phyloP scores from a whole-genome alignment of 2,888 invertebrate genomes.

The Troides helena region DNA sequence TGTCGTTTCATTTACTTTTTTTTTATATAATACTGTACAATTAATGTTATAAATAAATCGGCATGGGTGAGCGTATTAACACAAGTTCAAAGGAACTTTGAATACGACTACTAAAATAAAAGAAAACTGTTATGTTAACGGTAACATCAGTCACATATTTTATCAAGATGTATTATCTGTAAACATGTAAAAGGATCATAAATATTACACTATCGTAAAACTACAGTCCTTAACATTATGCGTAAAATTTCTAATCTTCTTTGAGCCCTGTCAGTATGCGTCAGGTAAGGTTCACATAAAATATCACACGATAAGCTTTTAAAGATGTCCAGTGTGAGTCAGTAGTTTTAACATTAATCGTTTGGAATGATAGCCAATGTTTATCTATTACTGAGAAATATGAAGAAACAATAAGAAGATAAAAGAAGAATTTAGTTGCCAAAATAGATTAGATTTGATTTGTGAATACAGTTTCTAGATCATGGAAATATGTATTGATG shows the following conservation, averaged over 20 bases:
- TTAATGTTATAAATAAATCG: neutral
- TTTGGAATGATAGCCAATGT: neutral
- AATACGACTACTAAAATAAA: neutral
- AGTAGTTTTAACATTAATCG: neutral
- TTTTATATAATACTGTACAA: too few species aligned
- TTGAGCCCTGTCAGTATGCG: slow-evolving; percentile 5
- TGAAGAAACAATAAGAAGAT: neutral
- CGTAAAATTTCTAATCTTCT: slow-evolving; percentile 16
- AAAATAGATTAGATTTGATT: neutral
- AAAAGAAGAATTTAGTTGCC: neutral
- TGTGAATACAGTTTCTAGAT: neutral
- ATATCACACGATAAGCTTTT: neutral
- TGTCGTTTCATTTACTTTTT: too few species aligned
- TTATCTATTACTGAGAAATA: neutral
- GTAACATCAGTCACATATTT: neutral
- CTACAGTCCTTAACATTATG: slow-evolving; percentile 16
- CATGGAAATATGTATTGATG: neutral
- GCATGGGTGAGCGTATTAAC: neutral
- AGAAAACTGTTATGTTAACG: neutral
- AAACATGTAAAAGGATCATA: neutral
- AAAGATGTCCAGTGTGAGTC: neutral
- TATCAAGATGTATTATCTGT: neutral
- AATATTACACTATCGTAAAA: neutral
- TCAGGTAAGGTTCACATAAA: slow-evolving; percentile 5
- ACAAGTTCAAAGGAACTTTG: neutral